Base-by-base conservation (phyloP, 2,797 vertebrate genomes). In the Triplophysa bombifrons region DNA sequence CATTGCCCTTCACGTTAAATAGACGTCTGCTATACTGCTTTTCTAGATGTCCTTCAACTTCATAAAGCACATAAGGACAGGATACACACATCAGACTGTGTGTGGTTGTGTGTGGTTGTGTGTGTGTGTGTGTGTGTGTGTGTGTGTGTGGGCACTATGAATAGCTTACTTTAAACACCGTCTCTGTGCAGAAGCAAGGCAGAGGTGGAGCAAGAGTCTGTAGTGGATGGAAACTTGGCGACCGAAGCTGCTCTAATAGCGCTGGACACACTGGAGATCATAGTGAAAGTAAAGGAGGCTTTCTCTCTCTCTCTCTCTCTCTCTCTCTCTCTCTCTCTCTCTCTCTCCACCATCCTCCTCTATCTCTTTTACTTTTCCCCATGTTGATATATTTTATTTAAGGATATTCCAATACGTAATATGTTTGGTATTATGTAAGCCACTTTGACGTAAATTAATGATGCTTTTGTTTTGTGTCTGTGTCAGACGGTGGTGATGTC, bases 171-270 rank as follows among this genome's bases (percentile, higher is more conserved):
- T 27, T 51, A 77, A 80, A 60, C 63, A n/a, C 41, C 55, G 22
- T 63, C 17, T 70, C 44, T 67, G 19, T 20, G 38, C 84, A 97
- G 96, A 89, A 94, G 93, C 63, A 96, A 95, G 81, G 94, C 94
- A 19, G 96, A 97, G 84, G 78, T 96, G 88, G 96, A 97, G 75
- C 96, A 96, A n/a, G 96, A 97, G 85, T 95, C 95, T 48, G 91
- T 96, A 65, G 95, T 97, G 74, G 96, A 97, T 53, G 96, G 96
- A 82, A 98, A 98, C 90, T 87, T 98, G 70, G 94, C 95, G 0
- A 96, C 95, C 0, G 96, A 98, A 85, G 94, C 92, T 0, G 95
- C 95, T 82, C 89, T 98, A 81, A 91, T 97, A 11, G 94, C 96
- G 19, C 87, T 98, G 83, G 96, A 98, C 84, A 95, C 93, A 1